Evolutionary conservation across 2,113 vertebrate species (phyloP).

Genomic region (Enhydra lutris): DNA sequence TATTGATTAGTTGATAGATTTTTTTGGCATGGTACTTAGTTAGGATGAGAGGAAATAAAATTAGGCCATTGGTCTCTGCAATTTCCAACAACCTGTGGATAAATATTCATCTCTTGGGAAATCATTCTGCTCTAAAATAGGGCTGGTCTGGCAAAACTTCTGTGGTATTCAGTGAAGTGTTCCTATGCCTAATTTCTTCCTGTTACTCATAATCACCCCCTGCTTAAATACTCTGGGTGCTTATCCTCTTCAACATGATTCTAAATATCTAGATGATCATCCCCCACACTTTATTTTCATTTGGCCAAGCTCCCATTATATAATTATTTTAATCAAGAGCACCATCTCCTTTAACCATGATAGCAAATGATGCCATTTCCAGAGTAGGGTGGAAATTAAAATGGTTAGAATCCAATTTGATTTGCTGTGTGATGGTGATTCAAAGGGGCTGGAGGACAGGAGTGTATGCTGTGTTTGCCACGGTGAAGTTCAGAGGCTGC

Average conservation of each 20-base stretch:
- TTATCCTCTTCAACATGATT: background rate
- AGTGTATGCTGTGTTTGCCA: no score
- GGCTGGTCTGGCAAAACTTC: background rate
- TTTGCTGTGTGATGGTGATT: background rate
- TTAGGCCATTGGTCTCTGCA: background rate
- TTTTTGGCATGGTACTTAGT: background rate
- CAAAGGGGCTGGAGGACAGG: background rate
- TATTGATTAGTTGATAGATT: constrained; percentile 44
- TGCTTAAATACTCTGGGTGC: background rate
- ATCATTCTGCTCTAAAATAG: background rate
- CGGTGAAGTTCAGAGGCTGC: background rate
- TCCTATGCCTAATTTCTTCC: background rate
- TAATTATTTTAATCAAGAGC: constrained; percentile 61
- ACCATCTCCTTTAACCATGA: constrained; percentile 24
- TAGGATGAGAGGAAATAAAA: constrained; percentile 51
- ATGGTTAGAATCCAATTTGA: constrained; percentile 39
- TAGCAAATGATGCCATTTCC: constrained; percentile 41
- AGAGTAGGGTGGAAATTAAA: constrained; percentile 42
- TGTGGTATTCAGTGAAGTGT: background rate
- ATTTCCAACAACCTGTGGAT: constrained; percentile 16
- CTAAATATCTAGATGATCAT: background rate
- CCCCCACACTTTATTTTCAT: background rate
- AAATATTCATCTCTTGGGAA: constrained; percentile 38
- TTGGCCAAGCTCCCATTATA: background rate
- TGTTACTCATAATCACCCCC: background rate